Percentiles rank a stretch among this genome's conserved stretches.
Evolutionary conservation across 2,797 vertebrate genomes (phyloP).

Genomic region (Hyperoplus lanceolatus): DNA sequence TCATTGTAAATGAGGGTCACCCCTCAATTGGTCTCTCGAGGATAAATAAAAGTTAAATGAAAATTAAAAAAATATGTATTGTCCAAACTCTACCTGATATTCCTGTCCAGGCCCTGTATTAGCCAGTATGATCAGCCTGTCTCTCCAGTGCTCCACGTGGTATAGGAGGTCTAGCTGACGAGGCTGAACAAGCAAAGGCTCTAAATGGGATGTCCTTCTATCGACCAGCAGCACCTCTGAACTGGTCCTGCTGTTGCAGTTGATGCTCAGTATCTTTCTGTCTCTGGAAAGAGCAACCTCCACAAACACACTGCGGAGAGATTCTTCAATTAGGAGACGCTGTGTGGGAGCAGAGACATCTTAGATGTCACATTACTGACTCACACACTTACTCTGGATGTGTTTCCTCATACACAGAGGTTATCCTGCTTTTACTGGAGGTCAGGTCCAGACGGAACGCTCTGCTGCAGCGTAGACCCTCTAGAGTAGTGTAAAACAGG

Average conservation of each 20-base stretch:
- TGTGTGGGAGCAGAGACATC: neutral
- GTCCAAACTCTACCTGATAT: constrained; percentile 89
- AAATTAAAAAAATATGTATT: neutral
- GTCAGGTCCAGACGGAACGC: constrained; percentile 89
- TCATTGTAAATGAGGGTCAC: too few species aligned
- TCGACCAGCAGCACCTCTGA: constrained; percentile 91
- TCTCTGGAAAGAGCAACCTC: constrained; percentile 92
- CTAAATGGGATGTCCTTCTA: constrained; percentile 69
- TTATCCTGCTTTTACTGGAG: constrained; percentile 71
- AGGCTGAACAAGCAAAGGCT: constrained; percentile 89
- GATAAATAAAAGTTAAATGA: too few species aligned
- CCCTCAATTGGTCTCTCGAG: too few species aligned
- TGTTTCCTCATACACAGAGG: constrained; percentile 89
- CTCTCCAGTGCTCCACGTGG: constrained; percentile 91
- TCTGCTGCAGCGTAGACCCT: constrained; percentile 88
- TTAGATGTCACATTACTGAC: neutral
- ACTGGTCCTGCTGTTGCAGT: constrained; percentile 92
- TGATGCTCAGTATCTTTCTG: constrained; percentile 89
- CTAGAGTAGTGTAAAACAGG: constrained; percentile 91
- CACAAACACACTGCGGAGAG: constrained; percentile 90
- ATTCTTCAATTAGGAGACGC: neutral
- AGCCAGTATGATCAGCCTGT: constrained; percentile 90
- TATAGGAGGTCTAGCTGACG: constrained; percentile 89
- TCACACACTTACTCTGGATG: constrained; percentile 89
- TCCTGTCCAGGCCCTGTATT: constrained; percentile 90